Evolutionary conservation across 2,113 vertebrate species (phyloP).

Genomic region (Salvelinus sp.): DNA sequence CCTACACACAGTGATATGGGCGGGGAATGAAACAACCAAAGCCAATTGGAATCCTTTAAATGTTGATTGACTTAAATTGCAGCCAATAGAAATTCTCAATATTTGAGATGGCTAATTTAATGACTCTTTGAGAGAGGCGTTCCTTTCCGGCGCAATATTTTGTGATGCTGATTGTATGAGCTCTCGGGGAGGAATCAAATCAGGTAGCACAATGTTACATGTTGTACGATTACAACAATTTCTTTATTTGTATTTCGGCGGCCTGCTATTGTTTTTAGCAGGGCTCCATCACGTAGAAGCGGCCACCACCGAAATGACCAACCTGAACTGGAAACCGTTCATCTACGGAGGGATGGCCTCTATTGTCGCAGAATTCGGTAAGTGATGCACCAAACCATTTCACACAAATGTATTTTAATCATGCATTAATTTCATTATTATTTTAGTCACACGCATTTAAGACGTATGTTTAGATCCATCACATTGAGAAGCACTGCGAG

Average conservation of each 20-base stretch:
- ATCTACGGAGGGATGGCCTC: constrained; percentile 95
- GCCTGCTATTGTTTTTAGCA: constrained; percentile 67
- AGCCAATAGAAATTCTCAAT: constrained; percentile 52
- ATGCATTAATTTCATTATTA: not conserved
- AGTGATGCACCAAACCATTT: constrained; percentile 58
- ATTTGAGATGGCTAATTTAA: constrained; percentile 25
- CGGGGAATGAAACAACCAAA: constrained; percentile 13
- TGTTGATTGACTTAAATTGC: constrained; percentile 41
- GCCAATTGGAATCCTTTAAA: constrained; percentile 42
- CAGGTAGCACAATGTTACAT: constrained; percentile 59
- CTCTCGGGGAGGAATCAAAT: not conserved
- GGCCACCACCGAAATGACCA: constrained; percentile 81
- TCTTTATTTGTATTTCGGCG: constrained; percentile 65
- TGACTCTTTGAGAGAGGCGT: constrained; percentile 33
- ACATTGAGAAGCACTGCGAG: not conserved
- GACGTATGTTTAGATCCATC: too few relatives aligned
- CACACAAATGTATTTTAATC: not conserved
- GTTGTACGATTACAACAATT: constrained; percentile 63
- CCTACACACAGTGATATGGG: not conserved
- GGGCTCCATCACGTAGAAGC: constrained; percentile 79
- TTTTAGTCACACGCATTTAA: not conserved
- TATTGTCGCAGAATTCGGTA: constrained; percentile 94
- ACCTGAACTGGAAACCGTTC: constrained; percentile 94
- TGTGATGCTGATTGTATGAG: constrained; percentile 54
- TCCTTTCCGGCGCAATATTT: constrained; percentile 70